A percentile compares a stretch with the other conserved stretches of the same genome.
Conservation (phyloP, 23 tunicate species). For the Halocynthia roretzi region DNA sequence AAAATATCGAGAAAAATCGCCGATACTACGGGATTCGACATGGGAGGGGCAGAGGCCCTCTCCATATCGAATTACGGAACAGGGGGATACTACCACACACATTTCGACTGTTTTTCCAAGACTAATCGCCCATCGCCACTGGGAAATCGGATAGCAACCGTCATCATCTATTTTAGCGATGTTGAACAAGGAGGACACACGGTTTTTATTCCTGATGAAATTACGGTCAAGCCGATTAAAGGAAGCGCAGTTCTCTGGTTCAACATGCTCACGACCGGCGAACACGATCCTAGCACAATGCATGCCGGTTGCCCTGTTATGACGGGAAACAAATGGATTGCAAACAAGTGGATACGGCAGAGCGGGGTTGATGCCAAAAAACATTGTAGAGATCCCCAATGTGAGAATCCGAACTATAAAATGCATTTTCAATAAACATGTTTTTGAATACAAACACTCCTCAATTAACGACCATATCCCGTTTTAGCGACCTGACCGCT, state of each 20-base stretch:
- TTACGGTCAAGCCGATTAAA: constrained; percentile 12
- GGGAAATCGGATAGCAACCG: constrained; percentile 20
- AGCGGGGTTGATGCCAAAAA: background rate
- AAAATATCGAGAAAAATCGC: background rate
- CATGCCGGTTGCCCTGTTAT: constrained; percentile 37
- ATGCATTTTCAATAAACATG: no score
- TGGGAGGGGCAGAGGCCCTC: background rate
- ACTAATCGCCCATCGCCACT: no score
- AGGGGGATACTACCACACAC: constrained; percentile 7
- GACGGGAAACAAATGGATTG: constrained; percentile 21
- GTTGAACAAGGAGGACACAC: constrained; percentile 21
- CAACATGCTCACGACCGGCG: constrained; percentile 2
- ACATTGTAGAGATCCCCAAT: no score
- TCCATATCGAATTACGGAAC: constrained; percentile 14
- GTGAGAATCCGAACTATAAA: no score
- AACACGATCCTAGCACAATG: background rate
- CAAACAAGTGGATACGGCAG: constrained; percentile 25
- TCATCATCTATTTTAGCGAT: constrained; percentile 18
- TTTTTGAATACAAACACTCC: no score
- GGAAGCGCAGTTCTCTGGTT: constrained; percentile 25
- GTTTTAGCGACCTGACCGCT: no score
- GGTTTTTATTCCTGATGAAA: constrained; percentile 6
- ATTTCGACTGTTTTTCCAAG: background rate
- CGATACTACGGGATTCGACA: background rate
- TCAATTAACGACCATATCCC: no score